phyloP scores from a whole-genome alignment of 2,888 invertebrate genomes.

The Trissonchulus sp. region DNA sequence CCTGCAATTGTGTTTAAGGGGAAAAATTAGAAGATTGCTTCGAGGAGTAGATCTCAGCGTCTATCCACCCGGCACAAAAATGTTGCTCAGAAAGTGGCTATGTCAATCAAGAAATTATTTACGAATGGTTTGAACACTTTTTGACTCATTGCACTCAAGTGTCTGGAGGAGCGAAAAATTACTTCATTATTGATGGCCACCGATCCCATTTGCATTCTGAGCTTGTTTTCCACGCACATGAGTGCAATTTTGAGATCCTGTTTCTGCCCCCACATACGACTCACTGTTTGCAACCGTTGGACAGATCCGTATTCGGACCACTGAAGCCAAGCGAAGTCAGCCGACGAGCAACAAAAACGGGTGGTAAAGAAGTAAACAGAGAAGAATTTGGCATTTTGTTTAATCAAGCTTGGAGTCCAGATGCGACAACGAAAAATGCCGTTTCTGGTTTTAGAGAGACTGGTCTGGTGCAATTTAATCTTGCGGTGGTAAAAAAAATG shows the following conservation, averaged over 20 bases:
- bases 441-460: too few relatives aligned
- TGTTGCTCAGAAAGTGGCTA: background rate
- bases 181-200: background rate
- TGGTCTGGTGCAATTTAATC: too few relatives aligned
- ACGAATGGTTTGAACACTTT: background rate
- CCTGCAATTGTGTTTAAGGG: background rate
- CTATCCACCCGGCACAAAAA: background rate
- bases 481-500: too few relatives aligned
- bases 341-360: background rate
- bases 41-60: background rate
- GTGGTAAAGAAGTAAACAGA: background rate
- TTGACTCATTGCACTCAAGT: background rate
- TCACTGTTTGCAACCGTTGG: background rate
- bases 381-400: background rate
- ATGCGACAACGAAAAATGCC: too few relatives aligned
- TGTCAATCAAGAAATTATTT: background rate
- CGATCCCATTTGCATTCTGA: background rate
- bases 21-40: background rate
- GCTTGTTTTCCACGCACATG: background rate
- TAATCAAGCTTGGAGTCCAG: background rate
- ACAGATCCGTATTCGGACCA: background rate
- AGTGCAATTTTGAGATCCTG: background rate
- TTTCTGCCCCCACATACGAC: background rate
- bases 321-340: background rate
- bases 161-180: background rate